phyloP scores from a whole-genome alignment of 2,797 vertebrate species.

The Coluber constrictor region DNA sequence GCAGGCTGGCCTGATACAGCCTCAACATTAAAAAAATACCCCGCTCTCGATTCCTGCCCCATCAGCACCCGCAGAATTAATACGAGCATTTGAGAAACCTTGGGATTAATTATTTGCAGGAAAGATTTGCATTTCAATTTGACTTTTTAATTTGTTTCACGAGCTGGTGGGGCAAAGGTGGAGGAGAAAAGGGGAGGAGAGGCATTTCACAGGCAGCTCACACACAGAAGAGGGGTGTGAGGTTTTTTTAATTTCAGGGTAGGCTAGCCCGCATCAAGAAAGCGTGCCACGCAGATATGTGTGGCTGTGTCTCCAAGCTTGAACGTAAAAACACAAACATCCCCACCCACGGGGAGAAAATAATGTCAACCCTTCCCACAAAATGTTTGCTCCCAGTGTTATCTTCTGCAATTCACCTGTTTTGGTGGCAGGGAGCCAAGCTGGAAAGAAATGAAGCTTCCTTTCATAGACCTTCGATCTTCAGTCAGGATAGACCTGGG shows the following conservation, averaged over 20 bases:
- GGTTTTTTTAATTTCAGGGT: not conserved
- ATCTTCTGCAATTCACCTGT: not conserved
- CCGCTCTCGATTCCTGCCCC: not conserved
- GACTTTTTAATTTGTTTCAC: slow-evolving; percentile 31
- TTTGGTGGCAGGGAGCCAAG: not conserved
- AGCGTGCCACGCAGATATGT: not conserved
- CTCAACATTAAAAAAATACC: not conserved
- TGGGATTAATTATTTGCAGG: not conserved
- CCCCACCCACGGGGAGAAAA: not conserved
- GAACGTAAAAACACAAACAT: not conserved
- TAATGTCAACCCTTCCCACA: not conserved
- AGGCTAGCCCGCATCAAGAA: slow-evolving; percentile 11
- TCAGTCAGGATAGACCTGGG: not conserved
- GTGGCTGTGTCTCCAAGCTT: not conserved
- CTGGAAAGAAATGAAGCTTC: not conserved
- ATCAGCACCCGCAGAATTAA: not conserved
- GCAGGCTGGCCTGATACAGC: too few relatives aligned
- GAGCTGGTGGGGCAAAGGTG: not conserved
- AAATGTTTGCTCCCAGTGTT: not conserved
- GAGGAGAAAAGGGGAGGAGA: not conserved
- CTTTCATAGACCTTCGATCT: not conserved
- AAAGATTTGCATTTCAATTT: slow-evolving; percentile 19
- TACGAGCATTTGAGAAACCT: not conserved
- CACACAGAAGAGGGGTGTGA: not conserved
- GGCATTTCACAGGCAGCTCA: not conserved